Evolutionary conservation across 2,797 vertebrate genomes (phyloP).

Genomic region (Australoheros facetus): DNA sequence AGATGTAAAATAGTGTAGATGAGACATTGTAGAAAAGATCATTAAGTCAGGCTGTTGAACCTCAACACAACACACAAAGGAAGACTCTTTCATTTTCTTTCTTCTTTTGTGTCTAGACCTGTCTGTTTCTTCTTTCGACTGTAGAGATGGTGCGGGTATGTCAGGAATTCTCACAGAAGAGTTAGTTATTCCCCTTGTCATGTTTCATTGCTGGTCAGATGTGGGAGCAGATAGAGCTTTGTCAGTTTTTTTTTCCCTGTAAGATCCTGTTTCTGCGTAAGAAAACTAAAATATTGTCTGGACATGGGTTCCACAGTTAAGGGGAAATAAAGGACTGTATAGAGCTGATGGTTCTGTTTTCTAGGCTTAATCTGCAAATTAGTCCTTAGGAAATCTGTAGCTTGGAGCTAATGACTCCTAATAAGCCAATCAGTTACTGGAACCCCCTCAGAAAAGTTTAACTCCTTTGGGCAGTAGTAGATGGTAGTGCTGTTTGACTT

Average conservation of each 20-base stretch:
- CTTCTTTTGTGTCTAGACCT: slow-evolving; percentile 43
- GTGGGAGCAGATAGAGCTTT: slow-evolving; percentile 25
- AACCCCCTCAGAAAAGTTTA: not conserved
- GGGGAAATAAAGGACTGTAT: not conserved
- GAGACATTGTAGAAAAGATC: not conserved
- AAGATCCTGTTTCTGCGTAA: slow-evolving; percentile 1
- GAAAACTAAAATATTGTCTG: slow-evolving; percentile 7
- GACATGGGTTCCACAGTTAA: not conserved
- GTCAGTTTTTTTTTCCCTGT: not conserved
- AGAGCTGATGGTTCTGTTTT: not conserved
- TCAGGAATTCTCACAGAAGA: slow-evolving; percentile 34
- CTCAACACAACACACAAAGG: slow-evolving; percentile 1
- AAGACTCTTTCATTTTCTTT: slow-evolving; percentile 14
- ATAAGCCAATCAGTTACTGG: not conserved
- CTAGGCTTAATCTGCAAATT: not conserved
- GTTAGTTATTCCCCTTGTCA: slow-evolving; percentile 15
- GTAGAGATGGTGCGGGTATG: slow-evolving; percentile 24
- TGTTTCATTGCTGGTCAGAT: slow-evolving; percentile 42
- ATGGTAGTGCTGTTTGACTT: not conserved
- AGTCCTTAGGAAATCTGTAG: not conserved
- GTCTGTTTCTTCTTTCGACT: slow-evolving; percentile 49
- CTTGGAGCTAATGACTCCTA: not conserved
- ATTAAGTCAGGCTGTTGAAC: slow-evolving; percentile 22
- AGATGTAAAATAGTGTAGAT: slow-evolving; percentile 9
- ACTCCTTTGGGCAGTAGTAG: not conserved